Base-by-base conservation (phyloP, 2,888 invertebrate species). In the Heteropelma amictum region DNA sequence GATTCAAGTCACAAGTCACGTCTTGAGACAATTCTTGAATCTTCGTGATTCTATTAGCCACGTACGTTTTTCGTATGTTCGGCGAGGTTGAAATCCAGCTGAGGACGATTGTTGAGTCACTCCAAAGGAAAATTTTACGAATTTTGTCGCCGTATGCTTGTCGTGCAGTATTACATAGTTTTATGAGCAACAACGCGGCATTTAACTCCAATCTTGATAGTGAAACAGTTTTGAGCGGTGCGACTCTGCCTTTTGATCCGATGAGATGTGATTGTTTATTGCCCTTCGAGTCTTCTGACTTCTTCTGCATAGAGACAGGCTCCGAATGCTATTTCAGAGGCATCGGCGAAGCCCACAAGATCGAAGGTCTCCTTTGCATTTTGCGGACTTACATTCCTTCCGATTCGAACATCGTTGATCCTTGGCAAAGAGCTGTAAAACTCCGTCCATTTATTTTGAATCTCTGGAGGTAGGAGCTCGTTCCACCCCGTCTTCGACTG, bases 341-440 rank as follows among this genome's bases (percentile, higher is more conserved):
- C 77, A 40, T 83, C 82, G 1, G 73, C 28, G 56, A 82, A 81
- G 0, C 81, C 81, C 35, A 80, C 75, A 1, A 82, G 21, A 23
- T 61, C 49, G 17, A 76, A 71, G 2, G 14, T 35, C 6, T 7
- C 42, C 0, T 23, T 17, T 5, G 2, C 10, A 19, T 69, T 69
- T 5, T 23, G 14, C 6, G 60, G 61, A 49, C 19, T 51, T 0
- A 71, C 19, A n/a, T 56, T 61, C 17, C 70, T 60, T 17, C 6
- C 3, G n/a, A 68, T 65, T 7, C 28, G 49, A 10, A 56, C 5
- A n/a, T 54, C 17, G 51, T 72, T 65, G 0, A 65, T 2, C 10
- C 3, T 28, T 1, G 60, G 10, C 8, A 72, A 33, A 14, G 60
- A 67, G 4, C 53, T 53, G 30, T 67, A 53, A 21, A 42, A 72